phyloP scores from a whole-genome alignment of 2,797 vertebrate genomes.

The Smutsia gigantea region DNA sequence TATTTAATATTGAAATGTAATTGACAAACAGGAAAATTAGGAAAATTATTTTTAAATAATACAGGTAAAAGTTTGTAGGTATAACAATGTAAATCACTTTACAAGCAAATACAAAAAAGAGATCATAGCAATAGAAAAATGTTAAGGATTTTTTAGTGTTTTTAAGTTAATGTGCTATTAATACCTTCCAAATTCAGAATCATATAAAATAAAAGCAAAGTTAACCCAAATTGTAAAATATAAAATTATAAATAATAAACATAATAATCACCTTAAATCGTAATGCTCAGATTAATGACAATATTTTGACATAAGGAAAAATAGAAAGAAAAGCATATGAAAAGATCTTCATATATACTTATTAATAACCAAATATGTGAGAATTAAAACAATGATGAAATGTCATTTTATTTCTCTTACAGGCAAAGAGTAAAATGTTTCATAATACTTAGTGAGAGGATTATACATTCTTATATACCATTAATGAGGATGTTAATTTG shows the following conservation, averaged over 20 bases:
- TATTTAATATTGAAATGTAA: not conserved
- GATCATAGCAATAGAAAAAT: not conserved
- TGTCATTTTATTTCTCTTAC: not conserved
- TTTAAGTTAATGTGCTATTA: not conserved
- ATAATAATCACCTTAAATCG: not conserved
- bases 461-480: not conserved
- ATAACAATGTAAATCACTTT: not conserved
- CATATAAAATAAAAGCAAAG: not conserved
- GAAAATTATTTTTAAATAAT: not conserved
- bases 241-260: not conserved
- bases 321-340: not conserved
- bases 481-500: not conserved
- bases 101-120: not conserved
- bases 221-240: not conserved
- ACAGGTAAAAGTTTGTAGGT: not conserved
- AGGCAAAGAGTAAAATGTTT: not conserved
- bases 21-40: not conserved
- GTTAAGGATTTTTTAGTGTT: not conserved
- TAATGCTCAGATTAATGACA: not conserved
- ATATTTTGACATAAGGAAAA: not conserved
- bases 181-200: not conserved
- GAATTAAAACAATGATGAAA: conserved; percentile 7
- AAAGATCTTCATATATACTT: not conserved
- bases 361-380: not conserved
- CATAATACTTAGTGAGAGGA: not conserved